phyloP scores from a whole-genome alignment of 2,888 invertebrate genomes.

The Leucophenga montana region DNA sequence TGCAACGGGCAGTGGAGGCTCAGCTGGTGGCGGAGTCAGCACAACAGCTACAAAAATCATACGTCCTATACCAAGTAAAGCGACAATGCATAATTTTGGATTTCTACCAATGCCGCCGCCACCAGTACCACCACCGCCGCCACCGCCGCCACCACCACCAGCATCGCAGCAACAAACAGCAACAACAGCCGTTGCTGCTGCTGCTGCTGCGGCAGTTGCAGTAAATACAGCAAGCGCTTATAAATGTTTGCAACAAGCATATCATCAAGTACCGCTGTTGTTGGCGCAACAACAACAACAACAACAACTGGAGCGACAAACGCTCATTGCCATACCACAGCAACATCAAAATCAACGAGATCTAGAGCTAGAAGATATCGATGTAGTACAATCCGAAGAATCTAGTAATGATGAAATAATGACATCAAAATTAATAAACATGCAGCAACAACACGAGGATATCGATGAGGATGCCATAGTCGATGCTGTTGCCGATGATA shows the following conservation, averaged over 20 bases:
- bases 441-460: neutral
- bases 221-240: conserved; percentile 17
- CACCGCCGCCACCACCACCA: conserved; percentile 22
- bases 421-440: neutral
- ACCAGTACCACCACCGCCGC: conserved; percentile 31
- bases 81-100: conserved; percentile 67
- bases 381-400: conserved; percentile 34
- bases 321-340: neutral
- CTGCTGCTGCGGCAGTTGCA: no score
- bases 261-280: conserved; percentile 5
- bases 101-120: conserved; percentile 65
- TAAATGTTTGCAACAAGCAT: conserved; percentile 20
- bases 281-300: conserved; percentile 17
- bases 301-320: conserved; percentile 1
- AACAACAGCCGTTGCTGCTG: conserved; percentile 24
- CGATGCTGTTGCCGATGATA: conserved; percentile 30
- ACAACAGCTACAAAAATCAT: conserved; percentile 72
- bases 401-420: neutral
- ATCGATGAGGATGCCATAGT: neutral
- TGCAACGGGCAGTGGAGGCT: conserved; percentile 36
- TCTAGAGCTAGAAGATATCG: conserved; percentile 32
- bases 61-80: conserved; percentile 76
- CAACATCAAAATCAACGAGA: neutral
- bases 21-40: conserved; percentile 45
- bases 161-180: conserved; percentile 34